Percentiles rank a stretch among this genome's conserved stretches.
Evolutionary conservation across 2,113 vertebrate species (phyloP).

Genomic region (Hydropotes inermis): DNA sequence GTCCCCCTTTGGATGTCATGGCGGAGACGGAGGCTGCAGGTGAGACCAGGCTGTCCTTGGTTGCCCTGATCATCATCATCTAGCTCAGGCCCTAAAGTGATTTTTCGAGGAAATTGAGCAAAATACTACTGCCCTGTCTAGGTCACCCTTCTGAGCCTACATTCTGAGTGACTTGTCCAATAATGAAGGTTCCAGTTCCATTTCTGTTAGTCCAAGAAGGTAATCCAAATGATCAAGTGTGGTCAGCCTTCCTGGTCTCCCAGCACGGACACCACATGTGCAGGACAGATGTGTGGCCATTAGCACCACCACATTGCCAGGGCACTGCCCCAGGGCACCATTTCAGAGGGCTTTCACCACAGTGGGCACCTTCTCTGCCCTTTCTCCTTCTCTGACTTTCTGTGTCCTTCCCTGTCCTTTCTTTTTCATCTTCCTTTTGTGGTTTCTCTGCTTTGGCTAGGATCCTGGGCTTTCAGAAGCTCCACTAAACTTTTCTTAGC

Average conservation of each 20-base stretch:
- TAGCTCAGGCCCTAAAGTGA: neutral
- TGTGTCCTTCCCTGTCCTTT: neutral
- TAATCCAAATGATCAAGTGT: neutral
- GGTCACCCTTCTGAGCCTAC: neutral
- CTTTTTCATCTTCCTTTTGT: neutral
- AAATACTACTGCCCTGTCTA: neutral
- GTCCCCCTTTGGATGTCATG: neutral
- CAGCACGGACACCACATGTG: too few relatives aligned
- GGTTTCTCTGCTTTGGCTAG: neutral
- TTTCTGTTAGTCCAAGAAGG: neutral
- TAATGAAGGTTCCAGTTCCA: neutral
- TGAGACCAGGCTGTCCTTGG: neutral
- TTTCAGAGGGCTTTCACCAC: neutral
- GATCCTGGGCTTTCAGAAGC: neutral
- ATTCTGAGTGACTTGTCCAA: neutral
- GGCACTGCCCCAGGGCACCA: neutral
- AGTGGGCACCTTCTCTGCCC: neutral
- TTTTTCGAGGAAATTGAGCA: neutral
- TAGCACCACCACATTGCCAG: too few relatives aligned
- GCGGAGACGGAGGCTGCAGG: neutral
- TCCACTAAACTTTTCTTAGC: neutral
- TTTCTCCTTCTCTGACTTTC: neutral
- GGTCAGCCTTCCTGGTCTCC: neutral
- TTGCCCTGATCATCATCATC: neutral
- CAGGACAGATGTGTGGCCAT: rapidly evolving